Base-by-base conservation (phyloP, 2,113 vertebrate genomes). In the Tychaedon coryphoeus region DNA sequence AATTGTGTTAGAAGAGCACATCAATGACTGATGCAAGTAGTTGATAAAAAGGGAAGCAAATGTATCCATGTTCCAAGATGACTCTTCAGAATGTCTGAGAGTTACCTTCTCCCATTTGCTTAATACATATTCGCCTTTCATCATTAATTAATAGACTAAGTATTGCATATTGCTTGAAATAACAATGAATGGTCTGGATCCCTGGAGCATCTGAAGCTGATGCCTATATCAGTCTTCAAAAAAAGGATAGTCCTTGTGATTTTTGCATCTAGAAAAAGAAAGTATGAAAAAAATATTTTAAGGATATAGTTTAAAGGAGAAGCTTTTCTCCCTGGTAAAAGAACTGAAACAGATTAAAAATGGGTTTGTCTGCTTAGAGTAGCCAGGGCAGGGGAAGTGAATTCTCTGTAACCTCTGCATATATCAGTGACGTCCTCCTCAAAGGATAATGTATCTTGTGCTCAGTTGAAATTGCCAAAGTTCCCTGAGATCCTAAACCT, bases 341-440 rank as follows among this genome's bases (percentile, higher is more conserved):
- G 50, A 54, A 26, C 19, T 56, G 18, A 90, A 8, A 13, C 38
- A 4, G 25, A 26, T n/a, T 53, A n/a, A 72, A 61, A 34, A 8
- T 11, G 0, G 14, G 0, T 16, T 0, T 34, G 5, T 13, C 33
- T 67, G 14, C 16, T 71, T 62, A 14, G 47, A 36, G 47, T 48
- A n/a, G 17, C 15, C 7, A 43, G 60, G 28, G 65, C 31, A 29
- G 19, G 19, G 20, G 6, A 62, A 64, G 12, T 20, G 23, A 51
- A 45, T 19, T 34, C 13, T 79, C 13, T 73, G 45, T 53, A 50
- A 42, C 34, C 25, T 73, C 77, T 2, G 0, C 18, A 0, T n/a
- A 0, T 18, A 18, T 8, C 40, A 26, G 19, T 28, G 43, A 34
- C 26, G 50, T 72, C 14, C 1, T 34, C 88, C 31, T 70, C 42